Base-by-base conservation (phyloP, 2,888 invertebrate genomes). In the Phortica okadai region DNA sequence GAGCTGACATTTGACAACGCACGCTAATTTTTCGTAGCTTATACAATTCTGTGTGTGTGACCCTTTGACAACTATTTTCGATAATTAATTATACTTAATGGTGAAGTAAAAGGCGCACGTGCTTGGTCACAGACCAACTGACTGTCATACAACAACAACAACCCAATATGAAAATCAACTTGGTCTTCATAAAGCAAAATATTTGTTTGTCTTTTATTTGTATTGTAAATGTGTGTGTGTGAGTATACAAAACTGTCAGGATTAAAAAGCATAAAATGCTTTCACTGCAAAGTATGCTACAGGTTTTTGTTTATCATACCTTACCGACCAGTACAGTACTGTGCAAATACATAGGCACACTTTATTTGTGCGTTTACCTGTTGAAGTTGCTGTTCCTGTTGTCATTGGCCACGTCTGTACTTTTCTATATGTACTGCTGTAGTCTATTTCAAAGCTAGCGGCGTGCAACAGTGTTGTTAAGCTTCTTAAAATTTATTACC, bases 401-500 rank as follows among this genome's bases (percentile, higher is more conserved):
- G 70, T 41, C 79, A 80, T 73, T 78, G 80, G 75, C 70, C 74
- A 74, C 79, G 78, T 80, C 54, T 85, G 84, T 86, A 44, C 7
- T 54, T 73, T 66, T 73, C 58, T 72, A 54, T 75, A 41, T 72
- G 73, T 66, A 41, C 64, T 81, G 80, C 81, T 72, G 73, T 66
- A 41, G 59, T 81, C 79, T 80, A 83, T 84, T 85, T 82, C 84
- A 82, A 85, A 86, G 83, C 83, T 83, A 85, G 82, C 82, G 83
- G 83, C 82, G 82, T 84, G 87, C 87, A 86, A 85, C 84, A 88
- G 83, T 86, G 84, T 83, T 33, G 84, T 83, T 87, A 87, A 87
- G 89, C 87, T 87, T 82, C 87, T 87, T 87, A 89, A 85, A 87
- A 87, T 87, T 88, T 89, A 87, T 87, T 87, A 87, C 89, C 87